Percentiles rank a stretch among this genome's conserved stretches.
These are phyloP conservation scores for Arbacia lixula DNA, from an alignment of 53 echinoderm and acorn worm species.

Conservation along the genomic window DNA sequence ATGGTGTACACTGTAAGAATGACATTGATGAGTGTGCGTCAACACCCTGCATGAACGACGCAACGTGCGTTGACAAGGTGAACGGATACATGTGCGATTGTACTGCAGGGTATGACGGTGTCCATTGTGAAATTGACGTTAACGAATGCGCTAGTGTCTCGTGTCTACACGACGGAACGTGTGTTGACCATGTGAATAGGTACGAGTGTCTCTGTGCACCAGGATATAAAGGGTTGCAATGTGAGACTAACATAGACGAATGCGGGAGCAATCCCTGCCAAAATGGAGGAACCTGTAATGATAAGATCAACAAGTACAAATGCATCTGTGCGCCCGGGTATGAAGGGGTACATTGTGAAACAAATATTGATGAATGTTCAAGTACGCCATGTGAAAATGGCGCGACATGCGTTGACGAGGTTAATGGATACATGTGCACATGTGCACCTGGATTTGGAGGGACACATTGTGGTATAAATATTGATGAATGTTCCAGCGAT, in stretches of 20 bases:
- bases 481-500: conserved; percentile 55
- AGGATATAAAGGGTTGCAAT: conserved; percentile 59
- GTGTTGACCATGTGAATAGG: conserved; percentile 42
- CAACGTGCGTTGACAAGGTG: conserved; percentile 48
- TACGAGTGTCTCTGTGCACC: conserved; percentile 58
- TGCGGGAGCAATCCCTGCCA: conserved; percentile 59
- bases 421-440: conserved; percentile 30
- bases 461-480: conserved; percentile 55
- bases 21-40: conserved; percentile 69
- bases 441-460: conserved; percentile 62
- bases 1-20: conserved; percentile 54
- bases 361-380: conserved; percentile 60
- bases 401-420: conserved; percentile 41
- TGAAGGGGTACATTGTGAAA: conserved; percentile 69
- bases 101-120: conserved; percentile 50
- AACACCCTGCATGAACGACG: conserved; percentile 62
- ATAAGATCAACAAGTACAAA: conserved; percentile 54
- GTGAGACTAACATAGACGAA: conserved; percentile 67
- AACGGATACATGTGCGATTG: conserved; percentile 67
- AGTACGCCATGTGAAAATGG: conserved; percentile 64
- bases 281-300: conserved; percentile 69
- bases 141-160: conserved; percentile 53
- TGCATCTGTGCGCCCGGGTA: conserved; percentile 63
- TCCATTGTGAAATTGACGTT: conserved; percentile 55
- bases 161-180: conserved; percentile 70